Percentiles rank a stretch among this genome's conserved stretches.
phyloP scores from a whole-genome alignment of 2,113 vertebrate species.

The Charadrius vociferus region DNA sequence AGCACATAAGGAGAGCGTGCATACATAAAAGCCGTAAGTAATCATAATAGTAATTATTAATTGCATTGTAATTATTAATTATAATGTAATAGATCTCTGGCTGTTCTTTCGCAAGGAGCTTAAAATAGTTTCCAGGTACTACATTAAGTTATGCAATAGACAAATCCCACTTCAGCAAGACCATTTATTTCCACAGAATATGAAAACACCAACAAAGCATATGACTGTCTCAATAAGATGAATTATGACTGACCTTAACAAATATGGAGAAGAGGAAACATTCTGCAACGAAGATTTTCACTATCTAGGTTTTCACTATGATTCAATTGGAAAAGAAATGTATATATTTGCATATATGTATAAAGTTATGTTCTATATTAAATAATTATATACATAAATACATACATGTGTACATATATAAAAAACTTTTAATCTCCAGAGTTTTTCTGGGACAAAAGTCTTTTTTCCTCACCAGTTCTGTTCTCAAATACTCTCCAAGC shows the following conservation, averaged over 20 bases:
- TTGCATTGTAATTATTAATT: neutral
- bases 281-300: neutral
- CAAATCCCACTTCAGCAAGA: neutral
- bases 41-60: neutral
- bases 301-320: neutral
- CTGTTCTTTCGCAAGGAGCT: neutral
- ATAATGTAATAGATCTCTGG: neutral
- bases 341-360: neutral
- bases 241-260: neutral
- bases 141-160: neutral
- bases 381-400: neutral
- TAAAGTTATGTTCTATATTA: neutral
- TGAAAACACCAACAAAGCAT: neutral
- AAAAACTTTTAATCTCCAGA: neutral
- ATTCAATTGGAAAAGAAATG: neutral
- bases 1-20: neutral
- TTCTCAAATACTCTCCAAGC: neutral
- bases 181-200: neutral
- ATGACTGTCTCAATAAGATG: neutral
- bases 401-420: neutral
- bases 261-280: neutral
- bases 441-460: neutral
- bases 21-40: constrained; percentile 2
- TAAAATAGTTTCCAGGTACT: neutral
- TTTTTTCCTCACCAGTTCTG: neutral